Evolutionary conservation across 2,113 vertebrate species (phyloP).

Genomic region (Axis porcinus): DNA sequence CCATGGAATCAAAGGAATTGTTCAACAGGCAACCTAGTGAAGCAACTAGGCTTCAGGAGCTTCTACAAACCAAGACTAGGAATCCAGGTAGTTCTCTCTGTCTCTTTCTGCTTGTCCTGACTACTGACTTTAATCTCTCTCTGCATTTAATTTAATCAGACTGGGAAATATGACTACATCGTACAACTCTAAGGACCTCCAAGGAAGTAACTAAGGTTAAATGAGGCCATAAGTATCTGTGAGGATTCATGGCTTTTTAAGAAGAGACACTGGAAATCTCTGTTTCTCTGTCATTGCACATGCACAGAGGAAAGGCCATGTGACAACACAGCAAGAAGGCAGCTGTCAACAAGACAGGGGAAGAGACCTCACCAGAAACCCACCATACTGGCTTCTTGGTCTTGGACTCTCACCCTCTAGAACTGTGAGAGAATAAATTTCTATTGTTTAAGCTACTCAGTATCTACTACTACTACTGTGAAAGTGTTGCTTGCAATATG

Average conservation of each 20-base stretch:
- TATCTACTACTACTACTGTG: no score
- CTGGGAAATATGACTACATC: not conserved
- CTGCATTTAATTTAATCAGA: not conserved
- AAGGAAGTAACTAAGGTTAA: not conserved
- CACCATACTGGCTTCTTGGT: not conserved
- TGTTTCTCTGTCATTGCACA: not conserved
- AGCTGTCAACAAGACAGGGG: not conserved
- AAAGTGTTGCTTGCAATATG: no score
- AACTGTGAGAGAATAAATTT: not conserved
- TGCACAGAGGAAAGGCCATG: not conserved
- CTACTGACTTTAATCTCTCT: not conserved
- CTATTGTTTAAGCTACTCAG: not conserved
- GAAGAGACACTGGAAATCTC: not conserved
- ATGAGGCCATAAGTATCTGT: not conserved
- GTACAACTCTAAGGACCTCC: not conserved
- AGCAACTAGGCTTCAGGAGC: not conserved
- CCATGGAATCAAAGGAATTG: not conserved
- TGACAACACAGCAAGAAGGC: not conserved
- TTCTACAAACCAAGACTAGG: not conserved
- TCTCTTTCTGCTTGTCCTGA: not conserved
- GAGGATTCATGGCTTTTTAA: not conserved
- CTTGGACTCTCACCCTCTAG: not conserved
- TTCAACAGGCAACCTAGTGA: not conserved
- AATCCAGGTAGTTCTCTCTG: not conserved
- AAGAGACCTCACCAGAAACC: not conserved